phyloP scores from a whole-genome alignment of 2,797 vertebrate genomes.

The Enteromius unitaeniatus region DNA sequence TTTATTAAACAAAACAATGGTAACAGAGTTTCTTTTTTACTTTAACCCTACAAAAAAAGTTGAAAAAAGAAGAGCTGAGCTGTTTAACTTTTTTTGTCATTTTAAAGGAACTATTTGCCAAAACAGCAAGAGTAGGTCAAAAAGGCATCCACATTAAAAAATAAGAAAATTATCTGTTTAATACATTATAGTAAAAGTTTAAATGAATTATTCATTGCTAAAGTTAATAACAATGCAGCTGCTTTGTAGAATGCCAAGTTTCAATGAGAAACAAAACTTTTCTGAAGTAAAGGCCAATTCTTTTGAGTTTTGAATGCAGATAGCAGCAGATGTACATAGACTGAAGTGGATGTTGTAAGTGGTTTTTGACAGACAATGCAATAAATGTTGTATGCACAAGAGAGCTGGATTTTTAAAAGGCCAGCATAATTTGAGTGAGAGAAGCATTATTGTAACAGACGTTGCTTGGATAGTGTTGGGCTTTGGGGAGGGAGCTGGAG shows the following conservation, averaged over 20 bases:
- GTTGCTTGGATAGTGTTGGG: slow-evolving; percentile 31
- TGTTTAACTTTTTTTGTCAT: background rate
- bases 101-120: slow-evolving; percentile 1
- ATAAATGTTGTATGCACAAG: slow-evolving; percentile 29
- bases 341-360: slow-evolving; percentile 7
- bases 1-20: background rate
- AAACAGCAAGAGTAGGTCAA: background rate
- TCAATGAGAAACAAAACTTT: background rate
- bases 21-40: background rate
- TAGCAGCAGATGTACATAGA: background rate
- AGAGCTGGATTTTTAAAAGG: slow-evolving; percentile 26
- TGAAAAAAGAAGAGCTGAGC: background rate
- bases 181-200: background rate
- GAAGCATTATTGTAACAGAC: slow-evolving; percentile 7
- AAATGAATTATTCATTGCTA: background rate
- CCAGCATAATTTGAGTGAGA: slow-evolving; percentile 28
- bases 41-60: background rate
- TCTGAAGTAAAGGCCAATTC: background rate
- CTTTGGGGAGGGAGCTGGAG: slow-evolving; percentile 28
- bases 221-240: background rate
- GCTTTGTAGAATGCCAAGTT: background rate
- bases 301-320: slow-evolving; percentile 5
- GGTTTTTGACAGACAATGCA: slow-evolving; percentile 30
- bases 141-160: background rate
- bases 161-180: background rate